These are phyloP conservation scores for Lithophane ornitopus DNA, from an alignment of 2,888 invertebrate genomes.

Conservation along the genomic window DNA sequence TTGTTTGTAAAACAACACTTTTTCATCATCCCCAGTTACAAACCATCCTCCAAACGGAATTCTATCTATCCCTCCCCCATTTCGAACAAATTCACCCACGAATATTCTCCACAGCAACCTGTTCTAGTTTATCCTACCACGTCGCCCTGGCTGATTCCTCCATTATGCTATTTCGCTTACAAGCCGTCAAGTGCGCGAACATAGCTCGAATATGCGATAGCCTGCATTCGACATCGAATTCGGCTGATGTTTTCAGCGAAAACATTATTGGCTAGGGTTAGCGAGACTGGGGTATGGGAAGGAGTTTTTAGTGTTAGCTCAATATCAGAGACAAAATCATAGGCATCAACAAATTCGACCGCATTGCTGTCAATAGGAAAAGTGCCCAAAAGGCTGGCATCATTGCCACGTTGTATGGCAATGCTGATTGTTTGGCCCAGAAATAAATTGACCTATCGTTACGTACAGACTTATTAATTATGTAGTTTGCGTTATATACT, in stretches of 20 bases:
- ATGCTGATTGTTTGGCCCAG: too few relatives aligned
- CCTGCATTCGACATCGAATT: conserved; percentile 60
- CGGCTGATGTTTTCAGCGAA: conserved; percentile 55
- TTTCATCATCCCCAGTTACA: not conserved
- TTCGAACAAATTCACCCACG: conserved; percentile 17
- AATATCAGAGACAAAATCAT: too few relatives aligned
- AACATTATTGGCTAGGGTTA: conserved; percentile 52
- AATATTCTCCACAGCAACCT: conserved; percentile 27
- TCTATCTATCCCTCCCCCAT: not conserved
- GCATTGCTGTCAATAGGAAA: too few relatives aligned
- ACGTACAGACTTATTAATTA: too few relatives aligned
- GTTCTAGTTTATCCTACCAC: conserved; percentile 26
- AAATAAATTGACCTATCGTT: too few relatives aligned
- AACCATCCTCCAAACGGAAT: not conserved
- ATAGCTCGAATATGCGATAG: conserved; percentile 51
- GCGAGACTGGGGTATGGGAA: not conserved
- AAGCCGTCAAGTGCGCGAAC: conserved; percentile 68
- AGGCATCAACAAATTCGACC: too few relatives aligned
- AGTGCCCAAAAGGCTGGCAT: too few relatives aligned
- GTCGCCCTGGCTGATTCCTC: conserved; percentile 44
- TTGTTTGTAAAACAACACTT: not conserved
- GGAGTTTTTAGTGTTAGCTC: too few relatives aligned
- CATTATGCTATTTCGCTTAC: conserved; percentile 68
- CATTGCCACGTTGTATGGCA: too few relatives aligned
- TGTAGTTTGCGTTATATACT: too few relatives aligned